Base-by-base conservation (phyloP, 2,888 invertebrate genomes). In the Elgonia sp. region DNA sequence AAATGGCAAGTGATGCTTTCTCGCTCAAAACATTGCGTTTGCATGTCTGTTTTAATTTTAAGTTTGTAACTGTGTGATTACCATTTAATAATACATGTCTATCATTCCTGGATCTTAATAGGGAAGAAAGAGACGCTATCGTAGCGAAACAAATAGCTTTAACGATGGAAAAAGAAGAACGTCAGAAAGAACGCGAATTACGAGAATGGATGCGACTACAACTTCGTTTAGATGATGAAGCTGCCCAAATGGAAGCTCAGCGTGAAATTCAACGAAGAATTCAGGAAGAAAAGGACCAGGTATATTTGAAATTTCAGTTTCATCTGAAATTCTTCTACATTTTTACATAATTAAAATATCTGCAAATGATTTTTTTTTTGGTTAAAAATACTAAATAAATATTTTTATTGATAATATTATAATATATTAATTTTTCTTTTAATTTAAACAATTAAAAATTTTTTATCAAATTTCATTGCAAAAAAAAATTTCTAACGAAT, bases 221-320 rank as follows among this genome's bases (percentile, higher is more conserved):
- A 90, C 92, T 93, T 77, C 92, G 94, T 88, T 82, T 94, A 3
- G 94, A 94, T 73, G 94, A 94, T 62, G 94, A 94, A 85, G 93
- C 92, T 42, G 93, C 93, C 10, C 92, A 92, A 89, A 86, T 93
- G 29, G 93, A 93, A 84, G 92, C 92, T 8, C 93, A 94, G 72
- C 79, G 92, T 67, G 96, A 96, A 91, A 96, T 96, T 88, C 95
- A 96, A 90, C 95, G 95, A 90, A 95, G 96, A 91, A 94, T 97
- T 72, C 97, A 97, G 93, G 97, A 97, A 93, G 96, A 96, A 92
- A 96, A 96, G 89, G 97, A 97, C 95, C 97, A 97, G 93, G 97
- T 97, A 91, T 92, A 95, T 14, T 12, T 46, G 3, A 7, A 29
- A 29, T 29, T 29, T 29, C 5, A 3, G 3, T 5, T 1, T 29